Percentiles rank a stretch among this genome's conserved stretches.
Evolutionary conservation across 2,888 invertebrate genomes (phyloP).

Genomic region (Tetrapedia diversipes): DNA sequence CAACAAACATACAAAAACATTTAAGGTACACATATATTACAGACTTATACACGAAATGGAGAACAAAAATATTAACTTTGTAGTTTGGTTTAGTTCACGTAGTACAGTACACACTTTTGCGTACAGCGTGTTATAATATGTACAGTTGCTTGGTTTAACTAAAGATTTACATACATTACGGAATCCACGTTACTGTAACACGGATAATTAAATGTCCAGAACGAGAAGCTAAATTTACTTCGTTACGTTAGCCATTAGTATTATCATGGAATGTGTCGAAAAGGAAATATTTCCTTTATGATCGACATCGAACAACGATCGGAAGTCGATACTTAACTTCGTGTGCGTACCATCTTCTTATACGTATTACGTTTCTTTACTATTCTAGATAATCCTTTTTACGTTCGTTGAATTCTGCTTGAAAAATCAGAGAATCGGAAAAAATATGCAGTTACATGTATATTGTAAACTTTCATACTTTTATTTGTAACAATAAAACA

Average conservation of each 20-base stretch:
- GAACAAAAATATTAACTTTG: slow-evolving; percentile 53
- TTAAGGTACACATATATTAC: slow-evolving; percentile 52
- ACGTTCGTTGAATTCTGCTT: slow-evolving; percentile 41
- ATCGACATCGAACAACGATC: slow-evolving; percentile 52
- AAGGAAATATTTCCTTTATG: slow-evolving; percentile 59
- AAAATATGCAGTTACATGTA: slow-evolving; percentile 28
- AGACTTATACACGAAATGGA: slow-evolving; percentile 36
- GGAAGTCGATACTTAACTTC: slow-evolving; percentile 45
- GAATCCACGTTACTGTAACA: slow-evolving; percentile 43
- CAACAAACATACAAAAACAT: slow-evolving; percentile 54
- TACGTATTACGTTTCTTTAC: slow-evolving; percentile 8
- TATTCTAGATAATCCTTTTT: slow-evolving; percentile 21
- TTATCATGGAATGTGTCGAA: slow-evolving; percentile 65
- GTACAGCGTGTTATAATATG: slow-evolving; percentile 16
- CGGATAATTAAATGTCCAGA: slow-evolving; percentile 35
- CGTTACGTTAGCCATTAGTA: slow-evolving; percentile 31
- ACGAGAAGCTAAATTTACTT: slow-evolving; percentile 33
- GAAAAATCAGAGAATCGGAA: slow-evolving; percentile 32
- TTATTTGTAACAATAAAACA: slow-evolving; percentile 30
- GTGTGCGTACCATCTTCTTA: slow-evolving; percentile 59
- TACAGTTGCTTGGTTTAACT: slow-evolving; percentile 28
- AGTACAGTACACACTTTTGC: slow-evolving; percentile 14
- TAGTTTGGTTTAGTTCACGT: slow-evolving; percentile 61
- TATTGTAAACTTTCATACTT: slow-evolving; percentile 22
- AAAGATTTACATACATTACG: not conserved